Percentiles rank a stretch among this genome's conserved stretches.
Evolutionary conservation across 2,888 invertebrate species (phyloP).

Genomic region (Caenorhabditis sp.): DNA sequence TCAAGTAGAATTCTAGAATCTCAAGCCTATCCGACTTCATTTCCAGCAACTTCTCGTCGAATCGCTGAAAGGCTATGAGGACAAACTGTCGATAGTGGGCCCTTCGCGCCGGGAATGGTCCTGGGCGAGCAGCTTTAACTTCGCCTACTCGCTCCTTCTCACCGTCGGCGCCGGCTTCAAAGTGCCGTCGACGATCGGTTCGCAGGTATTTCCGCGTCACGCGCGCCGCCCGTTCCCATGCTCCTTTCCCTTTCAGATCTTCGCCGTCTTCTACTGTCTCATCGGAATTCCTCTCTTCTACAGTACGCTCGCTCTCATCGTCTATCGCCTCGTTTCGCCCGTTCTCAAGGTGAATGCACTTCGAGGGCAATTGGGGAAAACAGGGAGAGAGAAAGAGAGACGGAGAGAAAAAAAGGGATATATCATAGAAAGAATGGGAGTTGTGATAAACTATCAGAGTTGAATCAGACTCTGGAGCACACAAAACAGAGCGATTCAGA

Average conservation of each 20-base stretch:
- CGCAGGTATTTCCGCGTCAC: constrained; percentile 64
- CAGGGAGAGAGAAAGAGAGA: not conserved
- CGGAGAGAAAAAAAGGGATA: not conserved
- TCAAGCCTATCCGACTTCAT: too few species aligned
- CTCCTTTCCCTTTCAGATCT: constrained; percentile 62
- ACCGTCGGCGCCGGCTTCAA: constrained; percentile 74
- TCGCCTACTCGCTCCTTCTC: constrained; percentile 74
- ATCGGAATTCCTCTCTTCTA: constrained; percentile 76
- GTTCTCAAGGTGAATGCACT: constrained; percentile 56
- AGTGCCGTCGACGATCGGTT: constrained; percentile 68
- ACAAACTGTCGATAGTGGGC: constrained; percentile 56
- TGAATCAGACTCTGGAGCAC: too few species aligned
- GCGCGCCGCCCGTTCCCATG: not conserved
- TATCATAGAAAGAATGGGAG: not conserved
- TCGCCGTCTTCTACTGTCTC: constrained; percentile 73
- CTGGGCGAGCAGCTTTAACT: constrained; percentile 72
- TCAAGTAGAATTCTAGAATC: too few species aligned
- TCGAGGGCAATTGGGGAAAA: too few species aligned
- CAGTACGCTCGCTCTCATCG: constrained; percentile 61
- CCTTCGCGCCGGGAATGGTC: constrained; percentile 69
- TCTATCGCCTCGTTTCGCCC: constrained; percentile 57
- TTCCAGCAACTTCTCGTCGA: constrained; percentile 71
- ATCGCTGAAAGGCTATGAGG: constrained; percentile 71
- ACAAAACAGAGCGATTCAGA: too few species aligned
- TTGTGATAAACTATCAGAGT: too few species aligned